Evolutionary conservation across 2,888 invertebrate genomes (phyloP).

Genomic region (Abscondita cerata): DNA sequence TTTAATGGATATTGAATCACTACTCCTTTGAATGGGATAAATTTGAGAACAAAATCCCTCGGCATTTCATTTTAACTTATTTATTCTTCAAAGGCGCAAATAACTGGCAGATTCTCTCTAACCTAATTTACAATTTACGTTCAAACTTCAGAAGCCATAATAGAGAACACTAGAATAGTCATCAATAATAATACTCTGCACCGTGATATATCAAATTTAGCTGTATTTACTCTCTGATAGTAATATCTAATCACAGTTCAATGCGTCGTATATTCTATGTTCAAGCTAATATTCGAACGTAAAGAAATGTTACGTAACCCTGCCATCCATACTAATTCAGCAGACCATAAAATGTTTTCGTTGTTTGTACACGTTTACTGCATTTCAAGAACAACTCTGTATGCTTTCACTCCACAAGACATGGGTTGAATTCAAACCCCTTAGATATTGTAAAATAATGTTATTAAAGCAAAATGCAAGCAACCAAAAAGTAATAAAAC

Average conservation of each 20-base stretch:
- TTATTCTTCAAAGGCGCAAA: conserved; percentile 30
- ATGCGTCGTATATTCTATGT: conserved; percentile 14
- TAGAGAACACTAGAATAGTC: conserved; percentile 26
- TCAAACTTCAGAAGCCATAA: conserved; percentile 17
- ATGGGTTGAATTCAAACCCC: conserved; percentile 10
- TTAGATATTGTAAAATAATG: conserved; percentile 3
- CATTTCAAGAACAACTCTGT: conserved; percentile 15
- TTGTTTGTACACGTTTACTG: conserved; percentile 13
- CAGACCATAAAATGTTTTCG: conserved; percentile 18
- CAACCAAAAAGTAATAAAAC: neutral
- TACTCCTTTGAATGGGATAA: conserved; percentile 33
- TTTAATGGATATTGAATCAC: conserved; percentile 45
- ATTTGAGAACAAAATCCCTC: conserved; percentile 32
- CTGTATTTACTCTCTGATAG: conserved; percentile 20
- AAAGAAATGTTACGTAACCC: conserved; percentile 23
- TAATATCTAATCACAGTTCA: conserved; percentile 30
- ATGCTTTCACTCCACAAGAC: conserved; percentile 12
- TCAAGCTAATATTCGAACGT: conserved; percentile 23
- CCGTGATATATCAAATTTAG: conserved; percentile 29
- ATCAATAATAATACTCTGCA: conserved; percentile 28
- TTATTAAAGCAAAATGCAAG: conserved; percentile 4
- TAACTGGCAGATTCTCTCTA: conserved; percentile 24
- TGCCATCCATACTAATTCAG: conserved; percentile 14
- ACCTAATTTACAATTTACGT: conserved; percentile 27
- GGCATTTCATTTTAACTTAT: conserved; percentile 30